Evolutionary conservation across 2,888 invertebrate genomes (phyloP).

Genomic region (Autographa gamma): DNA sequence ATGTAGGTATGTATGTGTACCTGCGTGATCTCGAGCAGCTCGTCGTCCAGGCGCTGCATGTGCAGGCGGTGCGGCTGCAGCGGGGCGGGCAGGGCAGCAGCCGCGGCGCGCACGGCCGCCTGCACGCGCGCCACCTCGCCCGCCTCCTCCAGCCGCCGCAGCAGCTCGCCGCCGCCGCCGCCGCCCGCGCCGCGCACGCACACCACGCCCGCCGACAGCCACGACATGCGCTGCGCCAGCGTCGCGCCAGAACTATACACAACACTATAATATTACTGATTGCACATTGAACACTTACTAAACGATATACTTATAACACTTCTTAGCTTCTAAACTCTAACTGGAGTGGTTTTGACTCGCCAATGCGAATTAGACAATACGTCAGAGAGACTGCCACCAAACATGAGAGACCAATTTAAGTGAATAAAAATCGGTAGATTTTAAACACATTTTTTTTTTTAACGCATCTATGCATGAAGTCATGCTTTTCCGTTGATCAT

Average conservation of each 20-base stretch:
- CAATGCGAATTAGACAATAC: no score
- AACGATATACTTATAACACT: no score
- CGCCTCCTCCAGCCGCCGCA: constrained; percentile 97
- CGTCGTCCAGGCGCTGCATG: constrained; percentile 92
- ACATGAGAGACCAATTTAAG: no score
- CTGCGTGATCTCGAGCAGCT: constrained; percentile 96
- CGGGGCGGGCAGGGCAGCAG: constrained; percentile 79
- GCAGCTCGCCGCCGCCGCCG: constrained; percentile 91
- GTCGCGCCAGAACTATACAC: constrained; percentile 91
- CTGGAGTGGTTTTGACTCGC: no score
- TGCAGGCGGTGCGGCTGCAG: constrained; percentile 91
- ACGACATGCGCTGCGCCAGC: constrained; percentile 95
- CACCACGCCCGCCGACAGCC: constrained; percentile 97
- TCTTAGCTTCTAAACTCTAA: no score
- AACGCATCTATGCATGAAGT: no score
- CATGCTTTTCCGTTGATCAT: no score
- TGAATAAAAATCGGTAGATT: no score
- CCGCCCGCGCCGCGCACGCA: constrained; percentile 96
- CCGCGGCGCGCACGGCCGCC: constrained; percentile 89
- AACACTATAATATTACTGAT: background rate
- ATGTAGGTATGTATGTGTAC: constrained; percentile 73
- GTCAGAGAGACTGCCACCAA: no score
- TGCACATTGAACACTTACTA: no score
- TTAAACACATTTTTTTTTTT: no score
- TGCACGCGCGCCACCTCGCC: constrained; percentile 97